phyloP scores from a whole-genome alignment of 2,113 vertebrate species.

The Scopus umbretta region DNA sequence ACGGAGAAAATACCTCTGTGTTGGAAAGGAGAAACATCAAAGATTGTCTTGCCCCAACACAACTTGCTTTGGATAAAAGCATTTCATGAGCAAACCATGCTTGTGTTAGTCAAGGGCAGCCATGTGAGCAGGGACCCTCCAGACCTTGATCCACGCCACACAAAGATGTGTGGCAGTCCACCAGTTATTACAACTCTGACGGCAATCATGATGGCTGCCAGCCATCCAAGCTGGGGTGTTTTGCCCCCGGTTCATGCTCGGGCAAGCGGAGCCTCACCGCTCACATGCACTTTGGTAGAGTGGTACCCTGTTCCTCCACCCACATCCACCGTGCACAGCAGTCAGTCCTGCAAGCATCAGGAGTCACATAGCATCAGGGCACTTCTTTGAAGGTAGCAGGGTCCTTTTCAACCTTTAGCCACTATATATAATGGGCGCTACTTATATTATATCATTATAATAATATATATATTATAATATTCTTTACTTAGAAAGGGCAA shows the following conservation, averaged over 20 bases:
- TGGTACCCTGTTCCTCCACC: not conserved
- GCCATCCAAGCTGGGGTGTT: not conserved
- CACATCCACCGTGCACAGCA: not conserved
- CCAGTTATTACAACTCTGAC: not conserved
- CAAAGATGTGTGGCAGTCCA: not conserved
- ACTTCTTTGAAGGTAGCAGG: not conserved
- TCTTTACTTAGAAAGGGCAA: slow-evolving; percentile 23
- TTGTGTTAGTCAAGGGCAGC: not conserved
- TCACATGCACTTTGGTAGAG: not conserved
- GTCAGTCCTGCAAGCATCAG: not conserved
- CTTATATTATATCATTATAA: slow-evolving; percentile 38
- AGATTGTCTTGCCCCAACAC: not conserved
- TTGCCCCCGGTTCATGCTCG: not conserved
- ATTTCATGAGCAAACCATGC: not conserved
- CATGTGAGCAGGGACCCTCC: not conserved
- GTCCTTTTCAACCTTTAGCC: not conserved
- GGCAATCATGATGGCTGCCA: not conserved
- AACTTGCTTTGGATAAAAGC: not conserved
- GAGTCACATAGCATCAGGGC: not conserved
- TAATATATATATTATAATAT: slow-evolving; percentile 39
- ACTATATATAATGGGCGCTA: slow-evolving; percentile 26
- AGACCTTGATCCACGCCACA: not conserved
- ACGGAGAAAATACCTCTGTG: not conserved
- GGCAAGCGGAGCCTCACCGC: not conserved
- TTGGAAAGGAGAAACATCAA: not conserved